These are phyloP conservation scores for Leptarthrus brevirostris DNA, from an alignment of 2,888 invertebrate genomes.

Conservation along the genomic window DNA sequence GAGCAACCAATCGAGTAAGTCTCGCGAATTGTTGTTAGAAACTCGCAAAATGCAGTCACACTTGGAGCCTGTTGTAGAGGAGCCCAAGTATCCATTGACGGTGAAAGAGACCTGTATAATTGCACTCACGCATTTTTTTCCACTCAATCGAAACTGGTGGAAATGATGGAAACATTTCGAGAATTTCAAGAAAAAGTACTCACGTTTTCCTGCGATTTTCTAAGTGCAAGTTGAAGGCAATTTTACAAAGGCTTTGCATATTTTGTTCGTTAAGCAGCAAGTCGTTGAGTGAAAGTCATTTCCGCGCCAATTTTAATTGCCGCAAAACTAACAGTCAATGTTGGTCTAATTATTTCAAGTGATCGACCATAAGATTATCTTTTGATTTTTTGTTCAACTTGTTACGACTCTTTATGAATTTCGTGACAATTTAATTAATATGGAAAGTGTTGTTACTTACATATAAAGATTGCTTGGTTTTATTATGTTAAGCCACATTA, in stretches of 20 bases:
- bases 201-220: background rate
- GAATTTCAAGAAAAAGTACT: background rate
- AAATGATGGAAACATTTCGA: background rate
- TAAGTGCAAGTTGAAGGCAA: slow-evolving; percentile 2
- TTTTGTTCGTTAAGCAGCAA: background rate
- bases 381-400: background rate
- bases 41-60: background rate
- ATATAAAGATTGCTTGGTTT: too few species aligned
- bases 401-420: background rate
- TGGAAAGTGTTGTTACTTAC: too few species aligned
- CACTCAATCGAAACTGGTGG: background rate
- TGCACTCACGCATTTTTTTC: slow-evolving; percentile 2
- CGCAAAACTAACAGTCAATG: slow-evolving; percentile 8
- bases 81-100: background rate
- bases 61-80: background rate
- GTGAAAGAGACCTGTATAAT: background rate
- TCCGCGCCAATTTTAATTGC: slow-evolving; percentile 37
- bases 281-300: slow-evolving; percentile 9
- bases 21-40: background rate
- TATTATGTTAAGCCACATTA: too few species aligned
- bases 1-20: background rate
- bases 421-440: slow-evolving; percentile 12
- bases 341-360: slow-evolving; percentile 40
- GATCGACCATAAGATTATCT: slow-evolving; percentile 37
- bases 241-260: background rate